phyloP scores from a whole-genome alignment of 2,797 vertebrate species.

The Botia almorhae region DNA sequence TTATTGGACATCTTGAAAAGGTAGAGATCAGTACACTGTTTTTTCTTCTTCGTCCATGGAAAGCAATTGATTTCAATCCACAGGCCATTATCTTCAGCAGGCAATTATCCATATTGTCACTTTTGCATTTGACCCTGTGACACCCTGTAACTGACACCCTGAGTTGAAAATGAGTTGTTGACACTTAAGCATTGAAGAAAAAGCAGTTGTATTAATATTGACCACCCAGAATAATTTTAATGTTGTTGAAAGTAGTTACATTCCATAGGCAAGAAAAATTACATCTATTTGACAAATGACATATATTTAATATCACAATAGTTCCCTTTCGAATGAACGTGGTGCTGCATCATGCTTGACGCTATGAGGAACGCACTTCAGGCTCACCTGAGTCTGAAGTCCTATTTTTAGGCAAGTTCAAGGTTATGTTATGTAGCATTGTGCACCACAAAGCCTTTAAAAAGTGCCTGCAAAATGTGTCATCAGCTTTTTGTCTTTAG shows the following conservation, averaged over 20 bases:
- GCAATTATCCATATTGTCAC: constrained; percentile 97
- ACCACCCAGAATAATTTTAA: background rate
- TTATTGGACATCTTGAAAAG: constrained; percentile 52
- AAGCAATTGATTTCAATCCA: constrained; percentile 92
- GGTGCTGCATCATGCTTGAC: too few species aligned
- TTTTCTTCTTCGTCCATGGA: constrained; percentile 72
- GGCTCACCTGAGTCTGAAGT: too few species aligned
- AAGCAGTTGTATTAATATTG: background rate
- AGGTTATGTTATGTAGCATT: too few species aligned
- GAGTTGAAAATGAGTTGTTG: background rate
- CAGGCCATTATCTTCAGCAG: constrained; percentile 91
- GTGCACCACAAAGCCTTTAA: too few species aligned
- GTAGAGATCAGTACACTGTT: constrained; percentile 62
- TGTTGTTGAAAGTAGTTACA: background rate
- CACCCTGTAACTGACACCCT: constrained; percentile 66
- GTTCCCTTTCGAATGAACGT: too few species aligned
- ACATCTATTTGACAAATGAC: background rate
- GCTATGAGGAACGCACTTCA: too few species aligned
- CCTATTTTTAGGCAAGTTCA: too few species aligned
- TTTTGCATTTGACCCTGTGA: constrained; percentile 92
- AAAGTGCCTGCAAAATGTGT: too few species aligned
- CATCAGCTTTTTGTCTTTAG: too few species aligned
- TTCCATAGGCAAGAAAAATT: background rate
- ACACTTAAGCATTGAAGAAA: background rate
- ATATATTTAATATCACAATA: background rate